Evolutionary conservation across 2,113 vertebrate species (phyloP).

Genomic region (Galemys pyrenaicus): DNA sequence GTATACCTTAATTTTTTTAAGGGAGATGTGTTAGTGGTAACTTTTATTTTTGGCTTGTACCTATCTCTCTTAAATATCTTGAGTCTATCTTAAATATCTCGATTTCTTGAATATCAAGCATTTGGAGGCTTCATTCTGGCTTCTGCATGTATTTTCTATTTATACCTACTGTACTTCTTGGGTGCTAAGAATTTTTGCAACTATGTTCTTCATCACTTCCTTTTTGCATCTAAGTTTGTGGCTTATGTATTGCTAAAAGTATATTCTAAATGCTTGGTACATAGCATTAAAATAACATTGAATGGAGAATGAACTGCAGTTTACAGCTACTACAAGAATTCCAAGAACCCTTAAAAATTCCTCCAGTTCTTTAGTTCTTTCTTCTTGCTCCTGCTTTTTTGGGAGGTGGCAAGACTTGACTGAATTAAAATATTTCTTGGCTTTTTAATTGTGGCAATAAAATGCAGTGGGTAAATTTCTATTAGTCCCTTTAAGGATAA

Average conservation of each 20-base stretch:
- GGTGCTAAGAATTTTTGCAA: conserved; percentile 42
- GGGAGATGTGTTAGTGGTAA: not conserved
- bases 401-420: not conserved
- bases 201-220: conserved; percentile 1
- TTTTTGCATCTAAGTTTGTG: conserved; percentile 36
- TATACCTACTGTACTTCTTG: not conserved
- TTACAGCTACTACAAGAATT: conserved; percentile 54
- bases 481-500: conserved; percentile 34
- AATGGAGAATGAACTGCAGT: conserved; percentile 37
- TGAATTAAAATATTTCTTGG: conserved; percentile 57
- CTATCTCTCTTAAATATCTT: conserved; percentile 26
- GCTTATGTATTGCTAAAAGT: conserved; percentile 43
- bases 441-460: conserved; percentile 41
- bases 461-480: conserved; percentile 35
- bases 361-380: not conserved
- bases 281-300: conserved; percentile 27
- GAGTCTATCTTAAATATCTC: conserved; percentile 35
- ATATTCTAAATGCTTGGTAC: conserved; percentile 50
- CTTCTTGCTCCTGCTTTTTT: not conserved
- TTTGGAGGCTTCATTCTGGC: conserved; percentile 2
- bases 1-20: conserved; percentile 35
- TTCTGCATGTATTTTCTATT: conserved; percentile 55
- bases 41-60: conserved; percentile 41
- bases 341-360: conserved; percentile 38
- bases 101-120: conserved; percentile 27